Percentiles rank a stretch among this genome's conserved stretches.
Evolutionary conservation across 2,888 invertebrate species (phyloP).

Genomic region (Formica aserva): DNA sequence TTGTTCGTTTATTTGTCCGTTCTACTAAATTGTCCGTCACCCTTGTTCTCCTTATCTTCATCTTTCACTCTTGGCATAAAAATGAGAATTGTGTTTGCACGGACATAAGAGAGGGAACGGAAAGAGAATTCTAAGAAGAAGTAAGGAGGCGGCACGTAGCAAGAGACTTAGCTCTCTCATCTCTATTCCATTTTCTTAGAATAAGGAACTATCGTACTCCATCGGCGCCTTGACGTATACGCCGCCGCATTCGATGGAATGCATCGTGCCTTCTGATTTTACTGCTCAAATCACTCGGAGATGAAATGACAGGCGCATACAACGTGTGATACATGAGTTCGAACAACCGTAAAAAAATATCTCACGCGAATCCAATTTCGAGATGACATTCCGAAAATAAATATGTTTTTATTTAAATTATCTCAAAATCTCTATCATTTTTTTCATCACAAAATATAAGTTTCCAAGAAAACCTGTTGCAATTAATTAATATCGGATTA

Average conservation of each 20-base stretch:
- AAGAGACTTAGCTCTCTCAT: slow-evolving; percentile 26
- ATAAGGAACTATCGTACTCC: slow-evolving; percentile 31
- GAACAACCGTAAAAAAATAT: slow-evolving; percentile 27
- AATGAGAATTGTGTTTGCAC: slow-evolving; percentile 52
- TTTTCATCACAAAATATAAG: background rate
- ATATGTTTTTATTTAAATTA: background rate
- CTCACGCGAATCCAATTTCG: background rate
- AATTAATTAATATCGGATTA: background rate
- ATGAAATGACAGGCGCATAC: background rate
- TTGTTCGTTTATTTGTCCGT: background rate
- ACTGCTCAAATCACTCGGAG: slow-evolving; percentile 19
- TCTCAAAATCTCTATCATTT: background rate
- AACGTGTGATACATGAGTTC: background rate
- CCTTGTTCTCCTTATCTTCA: slow-evolving; percentile 44
- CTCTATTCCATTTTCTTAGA: slow-evolving; percentile 49
- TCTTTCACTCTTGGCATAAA: slow-evolving; percentile 47
- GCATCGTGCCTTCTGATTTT: slow-evolving; percentile 27
- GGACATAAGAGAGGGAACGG: background rate
- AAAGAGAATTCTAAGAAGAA: slow-evolving; percentile 22
- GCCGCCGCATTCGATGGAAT: background rate
- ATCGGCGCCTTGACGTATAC: background rate
- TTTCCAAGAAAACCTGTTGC: background rate
- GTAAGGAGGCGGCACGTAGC: slow-evolving; percentile 7
- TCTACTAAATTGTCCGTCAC: slow-evolving; percentile 44
- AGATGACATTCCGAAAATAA: slow-evolving; percentile 18